Conservation (phyloP, 2,888 invertebrate species). For the Cryptus armator region DNA sequence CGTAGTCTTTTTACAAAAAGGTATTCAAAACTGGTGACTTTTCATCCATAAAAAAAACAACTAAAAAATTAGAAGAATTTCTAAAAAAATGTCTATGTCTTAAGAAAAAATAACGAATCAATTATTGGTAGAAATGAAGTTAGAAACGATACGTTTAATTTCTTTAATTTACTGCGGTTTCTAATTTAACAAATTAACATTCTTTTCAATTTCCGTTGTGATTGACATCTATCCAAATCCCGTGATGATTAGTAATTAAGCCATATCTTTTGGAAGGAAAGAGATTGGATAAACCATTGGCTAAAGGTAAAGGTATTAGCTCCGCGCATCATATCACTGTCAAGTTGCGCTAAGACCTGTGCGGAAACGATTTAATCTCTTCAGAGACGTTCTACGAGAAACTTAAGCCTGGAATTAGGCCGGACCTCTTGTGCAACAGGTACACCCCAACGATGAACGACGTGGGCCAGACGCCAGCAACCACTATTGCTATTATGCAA, state of each 20-base stretch:
- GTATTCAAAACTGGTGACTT: no score
- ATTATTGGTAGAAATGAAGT: no score
- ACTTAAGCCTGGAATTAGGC: conserved; percentile 9
- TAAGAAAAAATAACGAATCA: no score
- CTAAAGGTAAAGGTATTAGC: not conserved
- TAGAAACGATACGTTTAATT: no score
- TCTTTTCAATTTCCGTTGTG: no score
- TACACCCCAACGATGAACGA: conserved; percentile 75
- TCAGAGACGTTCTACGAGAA: conserved; percentile 15
- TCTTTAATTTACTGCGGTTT: no score
- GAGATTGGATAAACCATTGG: not conserved
- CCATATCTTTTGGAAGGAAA: not conserved
- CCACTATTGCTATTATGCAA: conserved; percentile 77
- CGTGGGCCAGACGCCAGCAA: conserved; percentile 73
- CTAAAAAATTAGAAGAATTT: no score
- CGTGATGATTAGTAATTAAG: not conserved
- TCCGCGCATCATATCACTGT: not conserved
- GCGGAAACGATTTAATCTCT: conserved; percentile 20
- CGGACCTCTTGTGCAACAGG: conserved; percentile 78
- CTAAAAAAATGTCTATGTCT: no score
- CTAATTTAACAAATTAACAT: no score
- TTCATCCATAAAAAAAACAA: no score
- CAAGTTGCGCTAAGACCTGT: not conserved
- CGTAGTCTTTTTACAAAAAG: no score
- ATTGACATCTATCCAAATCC: no score